A percentile compares a stretch with the other conserved stretches of the same genome.
Evolutionary conservation across 2,113 vertebrate genomes (phyloP).

Genomic region (Henicopernis longicauda): DNA sequence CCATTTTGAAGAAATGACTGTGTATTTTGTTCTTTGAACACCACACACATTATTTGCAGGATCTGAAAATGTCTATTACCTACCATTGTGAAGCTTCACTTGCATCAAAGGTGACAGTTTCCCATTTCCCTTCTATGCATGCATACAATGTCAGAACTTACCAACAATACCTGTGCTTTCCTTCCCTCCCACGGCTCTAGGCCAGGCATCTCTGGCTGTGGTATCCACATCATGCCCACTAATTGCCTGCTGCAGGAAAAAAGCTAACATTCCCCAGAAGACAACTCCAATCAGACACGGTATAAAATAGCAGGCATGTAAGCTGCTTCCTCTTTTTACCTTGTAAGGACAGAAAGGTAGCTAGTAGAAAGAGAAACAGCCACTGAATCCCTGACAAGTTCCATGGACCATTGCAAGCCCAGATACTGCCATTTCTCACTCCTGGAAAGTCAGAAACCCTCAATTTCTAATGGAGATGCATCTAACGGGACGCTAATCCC

Average conservation of each 20-base stretch:
- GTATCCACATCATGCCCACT: neutral
- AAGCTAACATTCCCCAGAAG: neutral
- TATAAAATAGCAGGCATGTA: neutral
- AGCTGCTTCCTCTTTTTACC: neutral
- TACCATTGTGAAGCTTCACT: neutral
- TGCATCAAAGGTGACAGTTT: neutral
- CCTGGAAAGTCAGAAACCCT: neutral
- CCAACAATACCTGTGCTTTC: neutral
- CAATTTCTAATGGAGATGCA: too few relatives aligned
- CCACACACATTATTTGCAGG: neutral
- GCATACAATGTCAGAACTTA: neutral
- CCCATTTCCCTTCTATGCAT: neutral
- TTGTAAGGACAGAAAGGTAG: neutral
- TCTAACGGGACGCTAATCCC: too few relatives aligned
- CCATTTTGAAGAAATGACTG: neutral
- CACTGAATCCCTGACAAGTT: neutral
- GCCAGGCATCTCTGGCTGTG: neutral
- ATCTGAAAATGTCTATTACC: neutral
- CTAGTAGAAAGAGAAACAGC: neutral
- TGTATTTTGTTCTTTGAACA: neutral
- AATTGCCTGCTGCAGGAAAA: neutral
- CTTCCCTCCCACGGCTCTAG: neutral
- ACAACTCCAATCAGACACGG: neutral
- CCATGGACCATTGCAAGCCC: accelerated
- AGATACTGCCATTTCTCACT: neutral